Base-by-base conservation (phyloP, 37 sponge, comb jelly and placozoan genomes). In the Aplysina aerophoba region DNA sequence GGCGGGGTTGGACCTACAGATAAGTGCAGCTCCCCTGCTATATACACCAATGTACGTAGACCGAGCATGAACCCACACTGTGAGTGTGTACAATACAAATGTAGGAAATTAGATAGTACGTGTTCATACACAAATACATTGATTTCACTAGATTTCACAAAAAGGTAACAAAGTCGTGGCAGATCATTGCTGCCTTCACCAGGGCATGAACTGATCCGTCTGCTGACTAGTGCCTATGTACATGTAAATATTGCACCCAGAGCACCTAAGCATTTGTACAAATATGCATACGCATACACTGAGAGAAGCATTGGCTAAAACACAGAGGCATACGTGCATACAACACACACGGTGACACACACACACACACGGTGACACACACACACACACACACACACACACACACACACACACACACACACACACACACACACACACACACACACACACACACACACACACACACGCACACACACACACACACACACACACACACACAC, bases 321-420 rank as follows among this genome's bases (percentile, higher is more conserved):
- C 82, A 57, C 31, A 81, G 63, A 61, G 1, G 3, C 57, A 55
- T n/a, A 27, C 24, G 11, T 62, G 5, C 24, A 62, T 62, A 28
- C 19, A 19, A 58, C 59, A 58, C 17, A 58, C 59, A 58, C n/a
- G n/a, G n/a, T n/a, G n/a, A 65, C 66, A 16, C 34, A 69, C 33
- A 30, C 34, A 69, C 71, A 30, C 34, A 81, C 62, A 58, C 62
- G 59, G 36, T 14, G 20, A 81, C 34, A 27, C 35, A 58, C 31
- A 58, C 62, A 58, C 60, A 38, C 62, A 81, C 31, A 73, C 75
- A 73, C 36, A 73, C 75, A 81, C 62, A 81, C 82, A 81, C 31
- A 81, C 82, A 61, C 4, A 27, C 57, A 55, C 4, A 27, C 24
- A 62, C 11, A 28, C 24, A 62, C 11, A 28, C 28, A 27, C 12